Evolutionary conservation across 2,113 vertebrate species (phyloP).

Genomic region (Pagrus major): DNA sequence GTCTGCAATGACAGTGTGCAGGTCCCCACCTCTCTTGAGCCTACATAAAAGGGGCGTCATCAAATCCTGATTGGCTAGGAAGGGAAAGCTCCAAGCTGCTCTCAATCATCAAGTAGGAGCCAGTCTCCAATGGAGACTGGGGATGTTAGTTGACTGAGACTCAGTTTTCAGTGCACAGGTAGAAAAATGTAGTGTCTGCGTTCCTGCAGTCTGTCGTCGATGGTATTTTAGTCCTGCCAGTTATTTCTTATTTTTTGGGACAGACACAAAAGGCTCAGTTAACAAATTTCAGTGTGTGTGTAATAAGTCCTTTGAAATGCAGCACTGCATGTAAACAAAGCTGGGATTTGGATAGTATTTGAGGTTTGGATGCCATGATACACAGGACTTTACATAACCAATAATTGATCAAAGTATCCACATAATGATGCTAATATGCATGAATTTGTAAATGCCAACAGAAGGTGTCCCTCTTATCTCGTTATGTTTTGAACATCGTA

Average conservation of each 20-base stretch:
- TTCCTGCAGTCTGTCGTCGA: slow-evolving; percentile 13
- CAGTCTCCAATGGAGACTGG: no score
- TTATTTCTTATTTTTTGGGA: not conserved
- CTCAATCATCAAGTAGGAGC: no score
- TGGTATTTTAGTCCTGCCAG: slow-evolving; percentile 18
- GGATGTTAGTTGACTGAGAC: no score
- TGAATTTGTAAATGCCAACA: slow-evolving; percentile 38
- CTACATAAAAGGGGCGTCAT: no score
- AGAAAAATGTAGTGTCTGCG: not conserved
- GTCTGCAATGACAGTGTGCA: no score
- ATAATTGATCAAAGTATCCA: slow-evolving; percentile 55
- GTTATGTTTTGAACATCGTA: slow-evolving; percentile 27
- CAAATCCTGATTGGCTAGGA: no score
- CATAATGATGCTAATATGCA: slow-evolving; percentile 40
- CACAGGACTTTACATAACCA: slow-evolving; percentile 25
- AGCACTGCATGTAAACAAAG: slow-evolving; percentile 31
- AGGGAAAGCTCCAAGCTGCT: no score
- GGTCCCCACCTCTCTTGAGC: no score
- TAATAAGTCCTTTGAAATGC: slow-evolving; percentile 35
- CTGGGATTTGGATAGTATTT: slow-evolving; percentile 28
- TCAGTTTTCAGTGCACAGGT: not conserved
- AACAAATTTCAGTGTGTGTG: slow-evolving; percentile 2
- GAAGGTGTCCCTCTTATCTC: slow-evolving; percentile 23
- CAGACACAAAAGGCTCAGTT: slow-evolving; percentile 17
- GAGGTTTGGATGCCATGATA: slow-evolving; percentile 7